phyloP scores from a whole-genome alignment of 2,113 vertebrate species.

The Ivindomyrus marchei region DNA sequence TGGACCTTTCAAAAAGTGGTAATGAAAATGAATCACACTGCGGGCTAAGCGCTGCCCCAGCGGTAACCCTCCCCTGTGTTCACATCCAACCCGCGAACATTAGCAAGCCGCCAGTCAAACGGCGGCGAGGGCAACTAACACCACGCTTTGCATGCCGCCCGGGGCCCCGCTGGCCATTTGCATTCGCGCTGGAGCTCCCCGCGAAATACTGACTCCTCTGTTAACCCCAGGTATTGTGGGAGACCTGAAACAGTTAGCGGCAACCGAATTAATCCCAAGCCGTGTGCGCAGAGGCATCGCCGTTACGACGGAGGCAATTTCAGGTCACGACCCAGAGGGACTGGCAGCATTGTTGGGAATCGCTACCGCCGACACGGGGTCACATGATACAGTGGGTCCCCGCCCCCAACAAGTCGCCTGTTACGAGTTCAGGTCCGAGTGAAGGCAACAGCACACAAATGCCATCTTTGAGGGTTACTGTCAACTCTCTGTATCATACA shows the following conservation, averaged over 20 bases:
- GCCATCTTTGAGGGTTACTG: not conserved
- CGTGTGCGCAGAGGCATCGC: no score
- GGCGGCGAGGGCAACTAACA: conserved; percentile 22
- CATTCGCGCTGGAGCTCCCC: conserved; percentile 38
- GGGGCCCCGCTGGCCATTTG: conserved; percentile 44
- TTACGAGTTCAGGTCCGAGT: not conserved
- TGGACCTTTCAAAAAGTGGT: not conserved
- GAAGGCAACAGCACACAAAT: not conserved
- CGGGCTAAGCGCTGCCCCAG: not conserved
- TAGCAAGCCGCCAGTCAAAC: conserved; percentile 18
- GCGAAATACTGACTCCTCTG: conserved; percentile 33
- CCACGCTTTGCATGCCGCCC: conserved; percentile 52
- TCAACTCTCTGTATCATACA: not conserved
- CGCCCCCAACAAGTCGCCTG: not conserved
- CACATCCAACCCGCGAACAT: not conserved
- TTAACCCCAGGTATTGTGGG: not conserved
- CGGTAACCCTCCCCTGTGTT: conserved; percentile 1
- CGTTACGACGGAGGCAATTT: no score
- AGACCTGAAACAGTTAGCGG: not conserved
- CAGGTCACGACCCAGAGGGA: not conserved
- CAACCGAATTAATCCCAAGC: not conserved
- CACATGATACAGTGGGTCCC: not conserved
- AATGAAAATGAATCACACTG: not conserved
- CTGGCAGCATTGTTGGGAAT: not conserved
- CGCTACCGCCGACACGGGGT: not conserved